These are phyloP conservation scores for Neolamprologus modestus DNA, from an alignment of 2,113 vertebrate species.

Conservation along the genomic window DNA sequence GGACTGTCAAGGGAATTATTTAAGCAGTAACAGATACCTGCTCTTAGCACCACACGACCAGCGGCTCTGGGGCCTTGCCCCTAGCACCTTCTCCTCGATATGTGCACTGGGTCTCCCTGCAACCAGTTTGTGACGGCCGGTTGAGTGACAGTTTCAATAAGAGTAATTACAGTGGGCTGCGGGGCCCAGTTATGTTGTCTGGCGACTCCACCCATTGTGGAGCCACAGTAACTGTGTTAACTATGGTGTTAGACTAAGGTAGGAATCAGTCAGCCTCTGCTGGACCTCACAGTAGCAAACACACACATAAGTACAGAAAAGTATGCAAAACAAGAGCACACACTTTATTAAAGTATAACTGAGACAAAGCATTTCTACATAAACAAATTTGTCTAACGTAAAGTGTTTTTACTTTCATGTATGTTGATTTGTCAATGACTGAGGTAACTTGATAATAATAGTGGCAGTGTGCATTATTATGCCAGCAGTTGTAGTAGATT, in stretches of 20 bases:
- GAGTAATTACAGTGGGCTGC: constrained; percentile 67
- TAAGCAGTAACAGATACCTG: constrained; percentile 56
- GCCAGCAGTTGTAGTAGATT: neutral
- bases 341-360: neutral
- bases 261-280: constrained; percentile 45
- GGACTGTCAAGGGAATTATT: constrained; percentile 47
- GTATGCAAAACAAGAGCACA: neutral
- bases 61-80: neutral
- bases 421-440: neutral
- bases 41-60: constrained; percentile 23
- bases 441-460: neutral
- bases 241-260: constrained; percentile 52
- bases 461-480: neutral
- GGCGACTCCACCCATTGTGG: constrained; percentile 64
- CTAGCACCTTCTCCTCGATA: constrained; percentile 54
- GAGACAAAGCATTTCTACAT: neutral
- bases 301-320: constrained; percentile 8
- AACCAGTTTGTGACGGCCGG: constrained; percentile 19
- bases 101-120: constrained; percentile 33
- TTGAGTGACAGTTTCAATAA: constrained; percentile 71
- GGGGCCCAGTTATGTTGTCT: constrained; percentile 62
- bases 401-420: neutral
- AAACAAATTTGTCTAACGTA: neutral
- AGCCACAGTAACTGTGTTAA: constrained; percentile 59
- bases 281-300: constrained; percentile 59